A percentile compares a stretch with the other conserved stretches of the same genome.
These are phyloP conservation scores for Dryobota labecula DNA, from an alignment of 2,888 invertebrate species.

Conservation along the genomic window DNA sequence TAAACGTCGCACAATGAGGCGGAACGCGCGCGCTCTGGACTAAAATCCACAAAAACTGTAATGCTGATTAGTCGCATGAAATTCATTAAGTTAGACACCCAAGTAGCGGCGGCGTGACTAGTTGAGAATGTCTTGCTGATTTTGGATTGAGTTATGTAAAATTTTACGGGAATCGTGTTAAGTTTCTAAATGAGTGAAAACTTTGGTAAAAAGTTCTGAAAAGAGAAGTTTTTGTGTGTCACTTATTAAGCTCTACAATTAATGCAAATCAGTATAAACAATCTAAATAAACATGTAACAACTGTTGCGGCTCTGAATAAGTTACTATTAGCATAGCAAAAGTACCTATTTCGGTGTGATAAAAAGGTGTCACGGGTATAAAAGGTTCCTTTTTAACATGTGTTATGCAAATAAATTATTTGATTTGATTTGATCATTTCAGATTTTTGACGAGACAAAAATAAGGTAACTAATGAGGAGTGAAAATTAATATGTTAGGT, in stretches of 20 bases:
- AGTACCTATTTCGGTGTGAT: not conserved
- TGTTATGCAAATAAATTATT: too few relatives aligned
- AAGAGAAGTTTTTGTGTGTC: not conserved
- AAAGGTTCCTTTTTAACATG: too few relatives aligned
- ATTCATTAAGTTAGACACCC: slow-evolving; percentile 83
- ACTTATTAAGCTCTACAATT: slow-evolving; percentile 11
- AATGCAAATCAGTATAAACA: not conserved
- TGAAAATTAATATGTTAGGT: too few relatives aligned
- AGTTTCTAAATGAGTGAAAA: slow-evolving; percentile 39
- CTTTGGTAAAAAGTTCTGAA: slow-evolving; percentile 26
- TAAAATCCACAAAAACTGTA: slow-evolving; percentile 73
- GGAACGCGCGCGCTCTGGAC: slow-evolving; percentile 71
- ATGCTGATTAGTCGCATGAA: slow-evolving; percentile 82
- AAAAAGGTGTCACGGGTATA: too few relatives aligned
- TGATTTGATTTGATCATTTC: too few relatives aligned
- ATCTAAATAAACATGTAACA: too few relatives aligned
- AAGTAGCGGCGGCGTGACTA: slow-evolving; percentile 77
- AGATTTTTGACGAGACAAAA: too few relatives aligned
- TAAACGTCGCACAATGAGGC: slow-evolving; percentile 77
- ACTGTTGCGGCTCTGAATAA: too few relatives aligned
- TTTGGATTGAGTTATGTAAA: slow-evolving; percentile 58
- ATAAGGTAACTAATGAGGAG: too few relatives aligned
- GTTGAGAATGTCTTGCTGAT: slow-evolving; percentile 72
- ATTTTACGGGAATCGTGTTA: slow-evolving; percentile 43
- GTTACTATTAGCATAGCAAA: not conserved